Base-by-base conservation (phyloP, 2,797 vertebrate species). In the Sebastes hubbsi region DNA sequence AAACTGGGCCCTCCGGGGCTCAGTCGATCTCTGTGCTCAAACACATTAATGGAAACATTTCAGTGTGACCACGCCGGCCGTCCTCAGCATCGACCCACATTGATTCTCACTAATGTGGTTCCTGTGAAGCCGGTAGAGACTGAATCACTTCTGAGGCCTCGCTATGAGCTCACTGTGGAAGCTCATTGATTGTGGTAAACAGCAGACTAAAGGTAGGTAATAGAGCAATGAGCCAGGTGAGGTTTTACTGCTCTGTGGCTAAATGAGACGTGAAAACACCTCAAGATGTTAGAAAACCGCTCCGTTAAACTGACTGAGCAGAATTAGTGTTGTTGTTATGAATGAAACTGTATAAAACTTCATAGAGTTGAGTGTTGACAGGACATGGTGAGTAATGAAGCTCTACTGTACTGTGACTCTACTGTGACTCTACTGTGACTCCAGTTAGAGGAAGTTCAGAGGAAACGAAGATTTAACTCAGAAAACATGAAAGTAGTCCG, bases 51-150 rank as follows among this genome's bases (percentile, higher is more conserved):
- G 46, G 16, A 38, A 60, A 71, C 81, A 66, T 86, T 76, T 69
- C 64, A 56, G n/a, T 20, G 20, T 18, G 36, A 38, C n/a, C 2
- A 3, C 14, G 10, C 10, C 4, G 85, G 25, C 61, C 7, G 46
- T 58, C 75, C 34, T 56, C 78, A 1, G 38, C 61, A 72, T 88
- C 34, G 66, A 90, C 32, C 63, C 5, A 0, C 0, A 85, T 72
- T 27, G 80, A 86, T 73, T 68, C 25, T 8, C 1, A 71, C 81
- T 88, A 77, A 86, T 78, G 85, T 82, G 84, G 67, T 64, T 82
- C 81, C 30, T 72, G 70, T 56, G 32, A 30, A 16, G 61, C 11
- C 7, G 59, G 36, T 36, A 1, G 69, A 67, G 69, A 77, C 76
- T 13, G 80, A 72, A 2, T 46, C 42, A 46, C 42, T 46, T 46